Base-by-base conservation (phyloP, 2,113 vertebrate species). In the Odocoileus virginianus region DNA sequence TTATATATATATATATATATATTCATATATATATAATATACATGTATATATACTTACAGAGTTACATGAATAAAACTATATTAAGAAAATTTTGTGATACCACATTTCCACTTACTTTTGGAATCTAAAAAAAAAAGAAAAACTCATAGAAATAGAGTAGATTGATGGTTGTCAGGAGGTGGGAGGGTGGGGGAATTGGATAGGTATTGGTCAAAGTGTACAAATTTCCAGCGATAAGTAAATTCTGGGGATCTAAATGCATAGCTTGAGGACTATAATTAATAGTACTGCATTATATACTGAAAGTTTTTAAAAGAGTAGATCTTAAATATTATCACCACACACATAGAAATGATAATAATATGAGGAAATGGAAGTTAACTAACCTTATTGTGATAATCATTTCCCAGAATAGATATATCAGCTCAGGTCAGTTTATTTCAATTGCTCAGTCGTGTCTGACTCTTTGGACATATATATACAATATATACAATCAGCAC, bases 381-480 rank as follows among this genome's bases (percentile, higher is more conserved):
- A 89, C 36, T 82, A 71, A 71, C 7, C 6, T 47, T 71, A n/a
- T 40, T 23, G 5, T 87, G 50, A 2, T 83, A 33, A 87, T 87
- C 25, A 15, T 87, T 54, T n/a, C 9, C 6, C 27, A 54, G 23
- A 43, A 52, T 17, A 40, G 30, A 21, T 52, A 28, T 19, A 47
- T n/a, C 64, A 71, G 64, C 36, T 67, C 33, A 40, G n/a, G 36
- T 71, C 10, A 71, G 21, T 74, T 74, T 5, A 23, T 21, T 40
- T 0, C 21, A 40, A 21, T 40, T 0, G 2, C 19, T 74, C 36
- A 71, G n/a, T 71, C 5, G 2, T 71, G n/a, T 40, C 67, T 71
- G n/a, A 71, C 19, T 71, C n/a, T 71, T 71, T 5, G 2, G 5
- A 71, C n/a, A 40, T 23, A 71, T 40, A 40, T 71, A 71, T 11